These are phyloP conservation scores for Argyrosomus regius DNA, from an alignment of 2,797 vertebrate genomes.

Conservation along the genomic window DNA sequence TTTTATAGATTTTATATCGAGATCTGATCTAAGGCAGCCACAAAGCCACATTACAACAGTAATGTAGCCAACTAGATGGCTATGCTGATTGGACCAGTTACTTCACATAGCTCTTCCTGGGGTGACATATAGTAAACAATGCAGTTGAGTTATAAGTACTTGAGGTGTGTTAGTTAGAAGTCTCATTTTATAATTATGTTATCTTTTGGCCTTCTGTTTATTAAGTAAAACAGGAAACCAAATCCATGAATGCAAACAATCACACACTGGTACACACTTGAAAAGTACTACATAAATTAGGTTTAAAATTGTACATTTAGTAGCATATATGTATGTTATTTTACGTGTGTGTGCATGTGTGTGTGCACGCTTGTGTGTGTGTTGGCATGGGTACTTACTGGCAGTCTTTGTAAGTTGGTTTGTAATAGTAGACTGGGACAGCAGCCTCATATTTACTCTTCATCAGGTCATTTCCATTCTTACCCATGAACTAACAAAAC, in stretches of 20 bases:
- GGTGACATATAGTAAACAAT: too few relatives aligned
- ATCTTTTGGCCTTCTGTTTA: too few relatives aligned
- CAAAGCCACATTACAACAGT: too few relatives aligned
- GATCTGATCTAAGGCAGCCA: too few relatives aligned
- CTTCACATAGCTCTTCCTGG: too few relatives aligned
- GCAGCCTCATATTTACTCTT: constrained; percentile 88
- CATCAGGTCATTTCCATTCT: constrained; percentile 87
- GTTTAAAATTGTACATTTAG: not conserved
- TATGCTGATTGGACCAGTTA: too few relatives aligned
- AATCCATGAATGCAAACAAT: not conserved
- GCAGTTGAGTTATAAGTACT: too few relatives aligned
- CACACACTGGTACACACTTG: not conserved
- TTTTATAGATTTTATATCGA: too few relatives aligned
- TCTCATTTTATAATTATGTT: too few relatives aligned
- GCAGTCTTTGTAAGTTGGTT: constrained; percentile 89
- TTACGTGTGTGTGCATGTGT: constrained; percentile 2
- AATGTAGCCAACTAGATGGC: too few relatives aligned
- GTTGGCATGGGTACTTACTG: constrained; percentile 86
- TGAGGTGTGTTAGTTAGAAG: too few relatives aligned
- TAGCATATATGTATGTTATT: too few relatives aligned
- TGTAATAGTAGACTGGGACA: constrained; percentile 92
- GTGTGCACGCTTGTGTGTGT: not conserved
- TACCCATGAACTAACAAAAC: constrained; percentile 87
- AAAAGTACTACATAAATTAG: not conserved
- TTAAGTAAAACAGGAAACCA: constrained; percentile 6